Percentiles rank a stretch among this genome's conserved stretches.
These are phyloP conservation scores for Passer montanus DNA, from an alignment of 2,113 vertebrate species.

Conservation along the genomic window DNA sequence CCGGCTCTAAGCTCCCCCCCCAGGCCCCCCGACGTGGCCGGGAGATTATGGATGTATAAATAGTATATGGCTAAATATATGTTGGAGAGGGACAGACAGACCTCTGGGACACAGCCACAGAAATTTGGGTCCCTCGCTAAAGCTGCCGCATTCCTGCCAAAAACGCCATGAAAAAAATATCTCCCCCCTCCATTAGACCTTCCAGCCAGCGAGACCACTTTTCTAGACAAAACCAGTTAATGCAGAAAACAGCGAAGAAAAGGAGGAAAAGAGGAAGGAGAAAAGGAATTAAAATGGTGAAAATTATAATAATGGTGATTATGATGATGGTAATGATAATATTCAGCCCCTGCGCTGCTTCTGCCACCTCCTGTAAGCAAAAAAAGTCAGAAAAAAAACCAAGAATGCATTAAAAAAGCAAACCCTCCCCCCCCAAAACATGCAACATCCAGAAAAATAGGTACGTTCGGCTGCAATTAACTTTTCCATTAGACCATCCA, in stretches of 20 bases:
- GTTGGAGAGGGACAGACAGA: conserved; percentile 5
- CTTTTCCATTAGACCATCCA: conserved; percentile 69
- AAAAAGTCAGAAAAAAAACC: background rate
- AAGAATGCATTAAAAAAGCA: background rate
- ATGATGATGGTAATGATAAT: background rate
- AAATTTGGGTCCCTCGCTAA: conserved; percentile 36
- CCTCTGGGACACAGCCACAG: background rate
- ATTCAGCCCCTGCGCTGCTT: background rate
- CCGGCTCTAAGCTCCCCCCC: background rate
- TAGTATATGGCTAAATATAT: conserved; percentile 44
- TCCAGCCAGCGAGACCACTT: conserved; percentile 36
- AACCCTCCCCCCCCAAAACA: background rate
- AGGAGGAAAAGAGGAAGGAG: background rate
- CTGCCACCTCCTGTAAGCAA: background rate
- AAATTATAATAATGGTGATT: background rate
- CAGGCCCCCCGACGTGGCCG: background rate
- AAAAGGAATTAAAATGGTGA: background rate
- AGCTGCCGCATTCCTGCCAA: conserved; percentile 38
- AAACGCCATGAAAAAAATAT: background rate
- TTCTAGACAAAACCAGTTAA: conserved; percentile 42
- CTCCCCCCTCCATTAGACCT: background rate
- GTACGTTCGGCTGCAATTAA: conserved; percentile 58
- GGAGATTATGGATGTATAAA: conserved; percentile 37
- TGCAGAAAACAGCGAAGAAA: background rate
- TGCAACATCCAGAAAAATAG: conserved; percentile 37